Conservation (phyloP, 2,888 invertebrate species). For the Diadromus collaris region DNA sequence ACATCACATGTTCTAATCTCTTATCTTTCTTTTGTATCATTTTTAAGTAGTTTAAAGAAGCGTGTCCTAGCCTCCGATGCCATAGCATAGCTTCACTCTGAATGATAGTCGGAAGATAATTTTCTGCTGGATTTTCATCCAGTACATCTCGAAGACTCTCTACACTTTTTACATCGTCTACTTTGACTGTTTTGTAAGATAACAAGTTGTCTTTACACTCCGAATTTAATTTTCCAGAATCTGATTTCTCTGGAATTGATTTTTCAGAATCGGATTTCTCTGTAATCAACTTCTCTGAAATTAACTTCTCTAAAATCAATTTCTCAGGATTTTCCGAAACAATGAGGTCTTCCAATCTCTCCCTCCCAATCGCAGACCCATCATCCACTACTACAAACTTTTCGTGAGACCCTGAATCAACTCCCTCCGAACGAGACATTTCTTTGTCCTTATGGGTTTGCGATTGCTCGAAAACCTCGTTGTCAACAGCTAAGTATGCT, state of each 20-base stretch:
- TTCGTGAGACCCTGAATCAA: not conserved
- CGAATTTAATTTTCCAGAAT: too few relatives aligned
- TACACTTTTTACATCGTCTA: slow-evolving; percentile 22
- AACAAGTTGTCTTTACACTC: too few relatives aligned
- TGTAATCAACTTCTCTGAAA: too few relatives aligned
- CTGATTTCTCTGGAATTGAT: too few relatives aligned
- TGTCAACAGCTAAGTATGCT: slow-evolving; percentile 44
- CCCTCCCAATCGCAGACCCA: slow-evolving; percentile 38
- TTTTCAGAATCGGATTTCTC: too few relatives aligned
- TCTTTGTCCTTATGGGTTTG: slow-evolving; percentile 10
- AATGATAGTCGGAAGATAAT: not conserved
- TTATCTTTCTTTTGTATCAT: slow-evolving; percentile 54
- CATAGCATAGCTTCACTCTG: not conserved
- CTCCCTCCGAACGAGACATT: slow-evolving; percentile 27
- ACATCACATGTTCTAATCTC: slow-evolving; percentile 48
- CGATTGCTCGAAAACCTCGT: slow-evolving; percentile 40
- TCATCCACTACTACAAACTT: not conserved
- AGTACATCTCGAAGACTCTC: slow-evolving; percentile 11
- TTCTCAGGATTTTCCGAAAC: not conserved
- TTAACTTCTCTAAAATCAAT: too few relatives aligned
- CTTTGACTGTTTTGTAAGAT: too few relatives aligned
- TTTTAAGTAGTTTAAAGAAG: slow-evolving; percentile 40
- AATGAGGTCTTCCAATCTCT: slow-evolving; percentile 26
- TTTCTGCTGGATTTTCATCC: slow-evolving; percentile 22
- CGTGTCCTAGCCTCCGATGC: not conserved